phyloP scores from a whole-genome alignment of 2,888 invertebrate genomes.

The Griposia aprilina region DNA sequence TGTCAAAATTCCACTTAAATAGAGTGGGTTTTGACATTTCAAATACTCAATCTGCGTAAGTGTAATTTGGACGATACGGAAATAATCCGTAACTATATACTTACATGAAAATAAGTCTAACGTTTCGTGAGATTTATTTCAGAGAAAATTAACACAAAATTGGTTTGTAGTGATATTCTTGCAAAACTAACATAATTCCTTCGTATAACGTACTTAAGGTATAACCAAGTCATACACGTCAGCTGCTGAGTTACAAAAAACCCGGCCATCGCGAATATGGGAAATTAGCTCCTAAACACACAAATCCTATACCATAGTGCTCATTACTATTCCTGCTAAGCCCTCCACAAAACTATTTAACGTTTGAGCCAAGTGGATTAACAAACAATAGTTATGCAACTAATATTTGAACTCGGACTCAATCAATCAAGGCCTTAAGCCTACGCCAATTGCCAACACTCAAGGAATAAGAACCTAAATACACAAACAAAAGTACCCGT shows the following conservation, averaged over 20 bases:
- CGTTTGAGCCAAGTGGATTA: conserved; percentile 20
- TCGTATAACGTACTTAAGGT: not conserved
- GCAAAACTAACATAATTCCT: not conserved
- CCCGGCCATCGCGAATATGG: conserved; percentile 2
- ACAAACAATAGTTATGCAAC: conserved; percentile 32
- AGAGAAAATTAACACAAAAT: not conserved
- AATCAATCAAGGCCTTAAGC: conserved; percentile 35
- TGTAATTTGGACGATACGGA: not conserved
- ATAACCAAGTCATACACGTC: not conserved
- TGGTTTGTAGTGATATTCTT: too few species aligned
- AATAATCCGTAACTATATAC: not conserved
- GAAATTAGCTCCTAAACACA: conserved; percentile 43
- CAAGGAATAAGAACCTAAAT: conserved; percentile 31
- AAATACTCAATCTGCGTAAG: conserved; percentile 2
- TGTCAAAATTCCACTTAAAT: conserved; percentile 27
- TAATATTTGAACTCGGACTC: conserved; percentile 25
- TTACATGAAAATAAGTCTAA: not conserved
- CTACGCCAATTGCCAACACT: conserved; percentile 17
- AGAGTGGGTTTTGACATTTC: conserved; percentile 28
- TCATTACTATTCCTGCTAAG: conserved; percentile 41
- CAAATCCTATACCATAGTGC: conserved; percentile 13
- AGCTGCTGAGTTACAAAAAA: conserved; percentile 2
- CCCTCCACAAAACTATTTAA: conserved; percentile 23
- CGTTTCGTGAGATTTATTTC: not conserved
- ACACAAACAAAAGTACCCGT: conserved; percentile 48